Conservation (phyloP, 2,888 invertebrate genomes). For the Mimas tiliae region DNA sequence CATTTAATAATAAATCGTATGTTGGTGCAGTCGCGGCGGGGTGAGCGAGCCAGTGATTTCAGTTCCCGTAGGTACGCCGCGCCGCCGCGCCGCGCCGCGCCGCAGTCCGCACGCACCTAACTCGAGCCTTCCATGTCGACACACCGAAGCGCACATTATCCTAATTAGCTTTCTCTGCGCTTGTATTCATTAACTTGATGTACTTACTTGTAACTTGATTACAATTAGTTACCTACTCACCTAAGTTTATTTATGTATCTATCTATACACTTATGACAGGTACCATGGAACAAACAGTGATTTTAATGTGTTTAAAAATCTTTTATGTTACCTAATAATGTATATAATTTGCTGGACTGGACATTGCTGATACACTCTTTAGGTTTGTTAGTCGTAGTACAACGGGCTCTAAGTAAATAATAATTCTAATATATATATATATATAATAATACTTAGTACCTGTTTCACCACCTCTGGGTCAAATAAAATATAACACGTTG, state of each 20-base stretch:
- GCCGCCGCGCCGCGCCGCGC: constrained; percentile 30
- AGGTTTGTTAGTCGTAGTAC: too few species aligned
- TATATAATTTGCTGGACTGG: too few species aligned
- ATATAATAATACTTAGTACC: too few species aligned
- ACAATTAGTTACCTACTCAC: constrained; percentile 39
- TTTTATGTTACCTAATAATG: too few species aligned
- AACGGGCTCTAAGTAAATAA: too few species aligned
- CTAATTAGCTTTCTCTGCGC: constrained; percentile 65
- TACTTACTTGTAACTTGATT: constrained; percentile 46
- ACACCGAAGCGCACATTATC: constrained; percentile 61
- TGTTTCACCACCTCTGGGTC: too few species aligned
- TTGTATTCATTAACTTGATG: constrained; percentile 53
- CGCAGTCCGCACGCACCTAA: constrained; percentile 52
- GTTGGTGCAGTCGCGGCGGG: too few species aligned
- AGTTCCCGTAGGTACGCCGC: constrained; percentile 47
- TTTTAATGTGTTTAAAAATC: not conserved
- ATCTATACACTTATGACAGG: not conserved
- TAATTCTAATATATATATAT: too few species aligned
- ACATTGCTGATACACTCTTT: too few species aligned
- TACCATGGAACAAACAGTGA: not conserved
- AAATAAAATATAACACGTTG: too few species aligned
- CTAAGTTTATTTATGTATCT: constrained; percentile 2
- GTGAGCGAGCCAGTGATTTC: constrained; percentile 57
- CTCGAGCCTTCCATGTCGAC: constrained; percentile 51
- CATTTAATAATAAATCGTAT: too few species aligned